Evolutionary conservation across 2,113 vertebrate species (phyloP), one percentile per base, ranked within the genome.

Genomic region (Brachypteracias leptosomus): DNA sequence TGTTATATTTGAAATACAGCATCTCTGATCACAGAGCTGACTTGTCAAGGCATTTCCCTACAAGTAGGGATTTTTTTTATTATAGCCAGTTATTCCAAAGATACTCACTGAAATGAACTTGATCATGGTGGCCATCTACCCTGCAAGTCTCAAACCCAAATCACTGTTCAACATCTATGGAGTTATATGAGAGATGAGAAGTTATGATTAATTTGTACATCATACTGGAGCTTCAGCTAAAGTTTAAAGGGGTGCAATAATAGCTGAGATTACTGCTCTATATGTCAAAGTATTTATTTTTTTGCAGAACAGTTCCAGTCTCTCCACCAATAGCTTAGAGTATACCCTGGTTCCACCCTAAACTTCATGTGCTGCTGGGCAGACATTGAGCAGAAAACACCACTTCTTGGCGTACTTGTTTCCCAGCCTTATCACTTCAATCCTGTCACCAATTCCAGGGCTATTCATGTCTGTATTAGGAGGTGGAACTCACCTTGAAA

Each of bases 341-440:
- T 14, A 22, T 38, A 36, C 2, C 17, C 36, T 3, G 1, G 5
- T 62, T 95, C 62, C 29, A 24, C 29, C 68, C 36, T 33, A 70
- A 91, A 38, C 6, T 80, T 16, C 13, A 12, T 0, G 0, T 33
- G 36, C 49, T 88, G 40, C 54, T 0, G 0, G 19, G 47, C 16
- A 85, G 66, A 76, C 0, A 8, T 1, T 19, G 28, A 81, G 15
- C 26, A 87, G 49, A 5, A 79, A 85, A 61, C 16, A 52, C 3
- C 21, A 22, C 12, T 67, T 84, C 44, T 88, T 4, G 2, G 19
- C 19, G 18, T 18, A 19, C 24, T 72, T 78, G 7, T 36, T 79
- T 20, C 61, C 14, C 36, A 85, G 28, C 4, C 33, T 42, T 33
- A 46, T 42, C 49, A 80, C 70, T 76, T 42, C 67, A 91, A 11